Evolutionary conservation across 2,797 vertebrate species (phyloP).

Genomic region (Clarias fuscus): DNA sequence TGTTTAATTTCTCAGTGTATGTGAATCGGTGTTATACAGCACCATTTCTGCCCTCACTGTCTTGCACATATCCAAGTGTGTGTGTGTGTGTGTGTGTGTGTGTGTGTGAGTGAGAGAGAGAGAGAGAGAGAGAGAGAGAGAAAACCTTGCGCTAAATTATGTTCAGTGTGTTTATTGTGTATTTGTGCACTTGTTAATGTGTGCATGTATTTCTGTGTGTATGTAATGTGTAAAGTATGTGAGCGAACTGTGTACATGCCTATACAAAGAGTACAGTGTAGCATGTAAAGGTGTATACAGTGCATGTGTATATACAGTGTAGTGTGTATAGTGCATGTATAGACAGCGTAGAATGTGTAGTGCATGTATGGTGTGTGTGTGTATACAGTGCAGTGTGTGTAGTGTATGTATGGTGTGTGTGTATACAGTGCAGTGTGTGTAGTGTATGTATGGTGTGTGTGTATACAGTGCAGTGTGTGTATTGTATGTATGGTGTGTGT

Average conservation of each 20-base stretch:
- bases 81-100: background rate
- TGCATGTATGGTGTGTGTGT: too few species aligned
- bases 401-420: too few species aligned
- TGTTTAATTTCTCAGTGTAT: background rate
- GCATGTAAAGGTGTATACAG: background rate
- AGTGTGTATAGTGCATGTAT: background rate
- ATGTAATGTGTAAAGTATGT: background rate
- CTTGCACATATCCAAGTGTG: background rate
- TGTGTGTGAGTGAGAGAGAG: background rate
- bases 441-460: too few species aligned
- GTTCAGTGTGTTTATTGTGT: background rate
- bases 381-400: too few species aligned
- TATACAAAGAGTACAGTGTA: background rate
- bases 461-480: too few species aligned
- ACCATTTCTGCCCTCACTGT: constrained; percentile 64
- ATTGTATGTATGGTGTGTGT: too few species aligned
- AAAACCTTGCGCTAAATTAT: background rate
- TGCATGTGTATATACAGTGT: background rate
- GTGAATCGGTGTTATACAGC: constrained; percentile 72
- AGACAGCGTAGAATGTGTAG: too few species aligned
- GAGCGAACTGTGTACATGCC: background rate
- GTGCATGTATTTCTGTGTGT: background rate
- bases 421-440: too few species aligned
- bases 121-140: too few species aligned
- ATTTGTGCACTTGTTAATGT: background rate